Conservation (phyloP, 2,113 vertebrate species). For the Riparia riparia region DNA sequence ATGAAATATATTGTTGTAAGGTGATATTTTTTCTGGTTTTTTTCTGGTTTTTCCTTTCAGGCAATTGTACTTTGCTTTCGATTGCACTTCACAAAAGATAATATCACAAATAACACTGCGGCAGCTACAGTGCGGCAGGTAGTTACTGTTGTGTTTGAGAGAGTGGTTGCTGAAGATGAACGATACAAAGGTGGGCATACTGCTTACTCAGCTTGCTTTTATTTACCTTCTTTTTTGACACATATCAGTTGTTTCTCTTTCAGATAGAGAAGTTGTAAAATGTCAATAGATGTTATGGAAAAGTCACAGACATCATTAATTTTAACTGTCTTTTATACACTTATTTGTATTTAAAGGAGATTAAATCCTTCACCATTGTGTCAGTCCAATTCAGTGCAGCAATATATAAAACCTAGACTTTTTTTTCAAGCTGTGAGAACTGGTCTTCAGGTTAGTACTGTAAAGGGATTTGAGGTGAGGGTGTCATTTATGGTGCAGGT, state of each 20-base stretch:
- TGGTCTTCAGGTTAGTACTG: background rate
- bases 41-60: conserved; percentile 69
- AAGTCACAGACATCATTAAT: background rate
- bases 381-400: background rate
- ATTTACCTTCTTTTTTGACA: background rate
- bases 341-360: background rate
- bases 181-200: conserved; percentile 85
- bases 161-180: conserved; percentile 98
- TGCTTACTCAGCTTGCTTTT: background rate
- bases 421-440: background rate
- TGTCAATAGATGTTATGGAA: background rate
- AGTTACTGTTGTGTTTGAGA: conserved; percentile 97
- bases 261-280: background rate
- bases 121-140: conserved; percentile 97
- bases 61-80: conserved; percentile 98
- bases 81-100: conserved; percentile 99
- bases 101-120: conserved; percentile 98
- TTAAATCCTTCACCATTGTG: background rate
- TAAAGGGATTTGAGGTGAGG: background rate
- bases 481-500: background rate
- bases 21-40: background rate
- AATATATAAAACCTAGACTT: background rate
- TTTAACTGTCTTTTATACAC: background rate
- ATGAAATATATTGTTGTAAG: background rate
- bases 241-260: background rate